Evolutionary conservation across 2,888 invertebrate genomes (phyloP), one percentile per base, ranked within the genome.

Genomic region (Pogonocherus hispidulus): DNA sequence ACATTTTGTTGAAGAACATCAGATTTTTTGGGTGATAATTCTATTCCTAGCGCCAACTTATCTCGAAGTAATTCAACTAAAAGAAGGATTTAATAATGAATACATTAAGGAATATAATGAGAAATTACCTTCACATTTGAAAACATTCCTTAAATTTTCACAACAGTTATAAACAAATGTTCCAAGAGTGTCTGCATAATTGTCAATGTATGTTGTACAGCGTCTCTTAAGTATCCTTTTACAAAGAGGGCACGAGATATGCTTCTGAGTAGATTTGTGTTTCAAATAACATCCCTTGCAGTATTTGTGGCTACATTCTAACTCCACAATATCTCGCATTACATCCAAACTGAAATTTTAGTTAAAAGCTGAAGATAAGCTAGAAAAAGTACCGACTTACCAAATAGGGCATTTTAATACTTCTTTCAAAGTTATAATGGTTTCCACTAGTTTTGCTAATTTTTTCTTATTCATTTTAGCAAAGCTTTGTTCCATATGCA

Each of bases 301-400:
- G 46, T 67, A 65, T 51, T 56, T 66, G 46, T 73, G 73, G n/a
- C 66, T 63, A 56, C 73, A 73, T 8, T 66, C 64, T 20, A 73
- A 52, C 44, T 69, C 67, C 0, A 54, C 63, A 27, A 56, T 18
- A 32, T 70, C 69, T 52, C 67, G 55, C 3, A 73, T 69, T 18
- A 71, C 44, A 47, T 69, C 69, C 35, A 73, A 60, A 55, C 73
- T 73, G 49, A 59, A 72, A 73, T 37, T 41, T 37, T 6, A 18
- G 3, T 14, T 41, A 41, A 14, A 3, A 14, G 41, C 41, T 6
- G 2, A 2, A 1, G 32, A 3, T 9, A 54, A 27, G 32, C 8
- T 20, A 49, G 9, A 20, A 23, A 20, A 22, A 51, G 19, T 16
- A 18, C 23, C n/a, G 2, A 11, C 59, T 51, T 51, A 62, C 62